phyloP scores from a whole-genome alignment of 2,797 vertebrate genomes.

The Rhinatrema bivittatum region DNA sequence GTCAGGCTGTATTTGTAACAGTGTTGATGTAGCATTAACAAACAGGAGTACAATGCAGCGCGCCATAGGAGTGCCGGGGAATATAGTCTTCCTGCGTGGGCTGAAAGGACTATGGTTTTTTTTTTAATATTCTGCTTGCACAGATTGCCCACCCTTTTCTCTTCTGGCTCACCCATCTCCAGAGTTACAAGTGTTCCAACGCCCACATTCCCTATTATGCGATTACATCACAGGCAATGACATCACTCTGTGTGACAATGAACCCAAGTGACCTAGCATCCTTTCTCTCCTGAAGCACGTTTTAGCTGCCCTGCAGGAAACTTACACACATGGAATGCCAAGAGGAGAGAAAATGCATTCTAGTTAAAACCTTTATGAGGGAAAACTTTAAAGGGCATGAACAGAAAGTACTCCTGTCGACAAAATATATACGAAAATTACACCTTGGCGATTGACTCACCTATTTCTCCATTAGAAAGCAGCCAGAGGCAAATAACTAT shows the following conservation, averaged over 20 bases:
- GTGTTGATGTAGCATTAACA: conserved; percentile 22
- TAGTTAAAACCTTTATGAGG: too few relatives aligned
- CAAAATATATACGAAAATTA: too few relatives aligned
- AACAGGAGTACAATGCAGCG: conserved; percentile 29
- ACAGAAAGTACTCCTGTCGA: too few relatives aligned
- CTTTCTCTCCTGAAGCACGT: background rate
- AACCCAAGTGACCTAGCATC: background rate
- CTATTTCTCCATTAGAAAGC: too few relatives aligned
- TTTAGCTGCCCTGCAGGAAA: too few relatives aligned
- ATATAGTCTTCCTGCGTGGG: conserved; percentile 38
- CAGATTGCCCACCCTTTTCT: conserved; percentile 12
- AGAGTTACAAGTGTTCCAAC: conserved; percentile 29
- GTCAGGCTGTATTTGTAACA: conserved; percentile 22
- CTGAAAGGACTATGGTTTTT: conserved; percentile 25
- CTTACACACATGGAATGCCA: too few relatives aligned
- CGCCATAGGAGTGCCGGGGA: conserved; percentile 24
- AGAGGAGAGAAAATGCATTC: too few relatives aligned
- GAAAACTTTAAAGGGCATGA: too few relatives aligned
- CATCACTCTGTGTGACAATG: background rate
- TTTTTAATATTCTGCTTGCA: conserved; percentile 27
- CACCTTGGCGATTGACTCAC: too few relatives aligned
- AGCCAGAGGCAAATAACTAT: too few relatives aligned
- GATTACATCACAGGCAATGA: conserved; percentile 1
- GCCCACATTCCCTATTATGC: conserved; percentile 15
- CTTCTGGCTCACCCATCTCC: conserved; percentile 15